These are phyloP conservation scores for Spongilla lacustris DNA, from an alignment of 37 sponge, comb jelly and placozoan species.

Conservation along the genomic window DNA sequence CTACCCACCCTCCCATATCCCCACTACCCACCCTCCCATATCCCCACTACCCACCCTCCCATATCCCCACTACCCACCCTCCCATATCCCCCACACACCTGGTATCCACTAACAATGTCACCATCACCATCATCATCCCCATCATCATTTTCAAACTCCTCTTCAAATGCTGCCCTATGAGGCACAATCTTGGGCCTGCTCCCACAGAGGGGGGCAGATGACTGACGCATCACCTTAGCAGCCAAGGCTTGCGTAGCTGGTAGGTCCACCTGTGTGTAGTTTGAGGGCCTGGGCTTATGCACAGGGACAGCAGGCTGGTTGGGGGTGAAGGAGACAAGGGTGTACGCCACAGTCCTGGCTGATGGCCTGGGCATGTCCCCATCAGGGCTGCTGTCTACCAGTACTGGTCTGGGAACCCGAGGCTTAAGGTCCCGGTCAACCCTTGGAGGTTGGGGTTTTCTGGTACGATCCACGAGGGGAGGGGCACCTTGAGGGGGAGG, in stretches of 20 bases:
- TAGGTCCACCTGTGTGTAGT: constrained; percentile 40
- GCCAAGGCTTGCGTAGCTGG: constrained; percentile 15
- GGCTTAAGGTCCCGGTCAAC: constrained; percentile 40
- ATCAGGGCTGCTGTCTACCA: background rate
- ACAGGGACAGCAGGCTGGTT: background rate
- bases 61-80: background rate
- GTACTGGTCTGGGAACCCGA: background rate
- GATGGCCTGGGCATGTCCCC: background rate
- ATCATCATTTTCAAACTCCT: background rate
- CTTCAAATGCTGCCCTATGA: background rate
- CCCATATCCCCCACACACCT: background rate
- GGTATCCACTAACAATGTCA: background rate
- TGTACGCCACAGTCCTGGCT: constrained; percentile 25
- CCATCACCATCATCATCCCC: background rate
- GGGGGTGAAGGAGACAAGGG: constrained; percentile 23
- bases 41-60: no score
- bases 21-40: no score
- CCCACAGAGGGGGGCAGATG: background rate
- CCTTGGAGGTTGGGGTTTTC: constrained; percentile 20
- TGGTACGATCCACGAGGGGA: constrained; percentile 26
- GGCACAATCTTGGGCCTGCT: background rate
- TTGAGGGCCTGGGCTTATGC: background rate
- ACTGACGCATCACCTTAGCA: background rate
- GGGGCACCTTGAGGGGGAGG: background rate
- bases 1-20: no score